Evolutionary conservation across 2,797 vertebrate species (phyloP), one percentile per base, ranked within the genome.

Genomic region (Petrocephalus schoutedeni): DNA sequence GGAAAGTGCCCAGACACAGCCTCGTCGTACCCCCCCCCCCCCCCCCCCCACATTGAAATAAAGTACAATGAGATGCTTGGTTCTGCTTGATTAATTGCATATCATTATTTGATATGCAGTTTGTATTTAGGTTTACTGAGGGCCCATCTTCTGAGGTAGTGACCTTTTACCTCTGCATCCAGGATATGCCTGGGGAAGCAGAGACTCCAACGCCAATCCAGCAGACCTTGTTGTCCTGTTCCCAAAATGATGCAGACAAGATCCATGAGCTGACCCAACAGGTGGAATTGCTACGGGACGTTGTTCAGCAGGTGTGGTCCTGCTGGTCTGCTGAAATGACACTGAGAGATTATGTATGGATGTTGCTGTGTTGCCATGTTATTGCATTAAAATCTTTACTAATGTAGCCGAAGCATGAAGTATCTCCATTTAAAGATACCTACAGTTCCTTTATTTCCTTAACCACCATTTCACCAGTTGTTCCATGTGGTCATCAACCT

Each of bases 241-340:
- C 91, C 56, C 14, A 88, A 49, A 91, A 90, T 51, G 95, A 94
- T 90, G 94, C 94, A n/a, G 91, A 94, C 28, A 92, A 95, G 89
- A 95, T 96, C 88, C 92, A 51, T 41, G 94, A 95, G 86, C 87
- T 96, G n/a, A 95, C 95, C 56, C 93, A 94, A 85, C 95, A 95
- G 88, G 93, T 96, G 90, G 94, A 94, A 32, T 95, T 93, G 0
- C 91, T 96, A 2, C 93, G 95, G 90, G 94, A 94, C 16, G 92
- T 94, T 89, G 93, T 96, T 87, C 89, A 92, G 6, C 94, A 96
- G 95, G 96, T 96, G 87, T 59, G 85, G 28, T 32, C n/a, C 0
- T 49, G 51, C 51, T 51, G 5, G 51, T 84, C n/a, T 23, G 54
- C 21, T 54, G 51, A 84, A 86, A 86, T 56, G 16, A 58, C 36